Percentiles rank a stretch among this genome's conserved stretches.
Evolutionary conservation across 2,797 vertebrate species (phyloP).

Genomic region (Atherinosoma microstoma): DNA sequence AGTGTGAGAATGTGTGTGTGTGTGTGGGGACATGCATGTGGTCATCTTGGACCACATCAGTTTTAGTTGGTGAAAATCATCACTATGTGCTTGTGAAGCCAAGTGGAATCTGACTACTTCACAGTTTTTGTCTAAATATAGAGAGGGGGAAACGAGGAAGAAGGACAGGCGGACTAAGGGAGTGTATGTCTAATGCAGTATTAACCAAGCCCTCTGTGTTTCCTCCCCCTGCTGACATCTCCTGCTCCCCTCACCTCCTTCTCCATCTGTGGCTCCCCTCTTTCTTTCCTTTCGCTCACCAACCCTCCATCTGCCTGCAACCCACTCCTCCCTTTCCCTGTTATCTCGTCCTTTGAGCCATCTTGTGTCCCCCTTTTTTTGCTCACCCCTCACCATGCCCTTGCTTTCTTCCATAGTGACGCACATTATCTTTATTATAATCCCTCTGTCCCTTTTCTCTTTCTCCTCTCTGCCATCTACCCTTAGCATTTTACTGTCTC

Average conservation of each 20-base stretch:
- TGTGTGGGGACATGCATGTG: constrained; percentile 34
- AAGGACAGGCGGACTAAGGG: constrained; percentile 65
- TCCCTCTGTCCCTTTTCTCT: constrained; percentile 39
- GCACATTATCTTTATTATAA: constrained; percentile 16
- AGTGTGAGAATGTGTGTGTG: constrained; percentile 22
- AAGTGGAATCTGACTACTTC: constrained; percentile 81
- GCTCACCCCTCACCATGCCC: constrained; percentile 18
- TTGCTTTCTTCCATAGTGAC: constrained; percentile 15
- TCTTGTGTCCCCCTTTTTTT: constrained; percentile 31
- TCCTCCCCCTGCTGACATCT: constrained; percentile 65
- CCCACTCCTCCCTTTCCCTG: constrained; percentile 19
- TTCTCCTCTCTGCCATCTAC: constrained; percentile 46
- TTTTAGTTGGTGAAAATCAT: constrained; percentile 70
- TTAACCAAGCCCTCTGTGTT: constrained; percentile 71
- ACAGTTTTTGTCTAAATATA: constrained; percentile 85
- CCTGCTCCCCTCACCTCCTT: constrained; percentile 65
- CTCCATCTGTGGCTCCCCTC: constrained; percentile 71
- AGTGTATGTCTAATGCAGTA: constrained; percentile 74
- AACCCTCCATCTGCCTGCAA: constrained; percentile 60
- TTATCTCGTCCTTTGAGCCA: constrained; percentile 39
- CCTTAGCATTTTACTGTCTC: constrained; percentile 56
- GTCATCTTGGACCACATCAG: constrained; percentile 55
- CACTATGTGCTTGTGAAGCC: constrained; percentile 75
- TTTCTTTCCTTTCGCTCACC: constrained; percentile 46
- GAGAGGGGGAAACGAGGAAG: constrained; percentile 58